These are phyloP conservation scores for Arenicola marina DNA, from an alignment of 2,888 invertebrate species.

Conservation along the genomic window DNA sequence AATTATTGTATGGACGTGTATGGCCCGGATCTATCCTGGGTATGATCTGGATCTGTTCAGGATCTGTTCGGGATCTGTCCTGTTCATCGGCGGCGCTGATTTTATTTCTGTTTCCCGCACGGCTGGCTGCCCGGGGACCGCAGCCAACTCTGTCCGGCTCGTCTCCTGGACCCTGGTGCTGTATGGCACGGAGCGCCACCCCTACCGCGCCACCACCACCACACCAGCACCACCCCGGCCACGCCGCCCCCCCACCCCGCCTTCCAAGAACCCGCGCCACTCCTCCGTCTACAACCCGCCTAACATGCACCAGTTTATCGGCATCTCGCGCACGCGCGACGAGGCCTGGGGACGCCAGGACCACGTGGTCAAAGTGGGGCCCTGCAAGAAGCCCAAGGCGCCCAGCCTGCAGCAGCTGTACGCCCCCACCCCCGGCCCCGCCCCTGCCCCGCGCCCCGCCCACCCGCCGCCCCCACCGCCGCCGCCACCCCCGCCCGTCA, in stretches of 20 bases:
- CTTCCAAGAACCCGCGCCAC: neutral
- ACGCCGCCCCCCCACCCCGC: neutral
- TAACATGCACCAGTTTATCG: neutral
- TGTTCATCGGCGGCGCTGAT: no score
- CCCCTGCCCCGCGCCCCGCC: neutral
- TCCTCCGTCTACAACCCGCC: neutral
- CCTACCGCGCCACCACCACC: conserved; percentile 21
- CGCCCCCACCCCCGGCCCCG: neutral
- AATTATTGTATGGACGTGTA: no score
- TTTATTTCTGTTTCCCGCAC: no score
- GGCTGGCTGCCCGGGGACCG: no score
- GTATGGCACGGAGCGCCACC: conserved; percentile 75
- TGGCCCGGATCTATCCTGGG: no score
- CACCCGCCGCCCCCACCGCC: neutral
- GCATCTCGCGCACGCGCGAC: neutral
- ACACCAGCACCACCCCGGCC: no score
- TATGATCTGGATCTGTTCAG: no score
- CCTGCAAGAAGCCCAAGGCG: neutral
- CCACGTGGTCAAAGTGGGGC: neutral
- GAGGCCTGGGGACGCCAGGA: neutral
- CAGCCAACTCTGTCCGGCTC: neutral
- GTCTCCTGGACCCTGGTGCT: conserved; percentile 82
- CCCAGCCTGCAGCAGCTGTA: neutral
- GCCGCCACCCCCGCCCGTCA: neutral
- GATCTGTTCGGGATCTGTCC: no score